Evolutionary conservation across 2,113 vertebrate species (phyloP).

Genomic region (Mystacornis crossleyi): DNA sequence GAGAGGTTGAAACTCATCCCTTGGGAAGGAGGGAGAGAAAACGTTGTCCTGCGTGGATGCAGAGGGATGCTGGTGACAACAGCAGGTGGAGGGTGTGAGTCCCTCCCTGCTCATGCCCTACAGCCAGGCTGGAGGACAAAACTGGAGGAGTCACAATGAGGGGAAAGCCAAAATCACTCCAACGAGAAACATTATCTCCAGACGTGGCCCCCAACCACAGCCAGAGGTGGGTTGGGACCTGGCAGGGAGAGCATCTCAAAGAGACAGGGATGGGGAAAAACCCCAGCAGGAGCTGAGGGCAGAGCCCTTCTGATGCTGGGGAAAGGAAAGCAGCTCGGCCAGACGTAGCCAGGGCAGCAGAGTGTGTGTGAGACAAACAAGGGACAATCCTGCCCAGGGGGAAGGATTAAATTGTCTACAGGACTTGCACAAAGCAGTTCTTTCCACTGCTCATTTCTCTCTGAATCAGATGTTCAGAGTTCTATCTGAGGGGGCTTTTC

Average conservation of each 20-base stretch:
- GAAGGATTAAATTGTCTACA: not conserved
- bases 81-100: not conserved
- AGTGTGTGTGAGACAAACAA: not conserved
- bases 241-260: not conserved
- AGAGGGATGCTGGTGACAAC: not conserved
- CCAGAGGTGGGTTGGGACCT: not conserved
- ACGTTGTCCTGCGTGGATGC: accelerated
- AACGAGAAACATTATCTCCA: not conserved
- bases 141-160: not conserved
- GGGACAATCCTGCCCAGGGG: not conserved
- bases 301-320: not conserved
- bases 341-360: not conserved
- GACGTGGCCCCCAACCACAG: not conserved
- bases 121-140: not conserved
- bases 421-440: not conserved
- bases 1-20: not conserved
- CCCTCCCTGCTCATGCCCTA: not conserved
- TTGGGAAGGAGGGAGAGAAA: not conserved
- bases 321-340: not conserved
- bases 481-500: not conserved
- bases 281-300: not conserved
- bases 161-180: not conserved
- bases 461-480: not conserved
- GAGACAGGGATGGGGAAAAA: not conserved
- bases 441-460: not conserved